Evolutionary conservation across 2,113 vertebrate species (phyloP).

Genomic region (Actenoides lindsayi): DNA sequence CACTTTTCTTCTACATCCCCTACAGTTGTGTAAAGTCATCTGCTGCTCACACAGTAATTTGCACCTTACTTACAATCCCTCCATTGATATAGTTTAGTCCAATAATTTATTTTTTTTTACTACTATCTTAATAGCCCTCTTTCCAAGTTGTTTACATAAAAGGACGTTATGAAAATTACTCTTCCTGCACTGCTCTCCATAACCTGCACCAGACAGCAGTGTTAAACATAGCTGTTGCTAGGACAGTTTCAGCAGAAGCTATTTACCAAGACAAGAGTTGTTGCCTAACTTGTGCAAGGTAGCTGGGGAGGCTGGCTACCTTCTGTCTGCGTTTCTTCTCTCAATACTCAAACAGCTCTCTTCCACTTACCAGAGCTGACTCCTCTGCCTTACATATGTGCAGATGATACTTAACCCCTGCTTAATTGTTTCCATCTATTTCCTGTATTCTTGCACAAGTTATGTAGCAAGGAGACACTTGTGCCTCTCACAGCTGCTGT

Average conservation of each 20-base stretch:
- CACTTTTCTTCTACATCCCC: neutral
- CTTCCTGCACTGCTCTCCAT: neutral
- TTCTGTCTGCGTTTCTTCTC: neutral
- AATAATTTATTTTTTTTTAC: neutral
- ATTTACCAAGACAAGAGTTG: neutral
- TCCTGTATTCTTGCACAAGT: neutral
- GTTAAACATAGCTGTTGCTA: neutral
- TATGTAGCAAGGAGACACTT: neutral
- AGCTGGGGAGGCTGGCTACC: neutral
- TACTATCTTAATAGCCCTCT: neutral
- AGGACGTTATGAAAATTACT: neutral
- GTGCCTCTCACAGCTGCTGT: neutral
- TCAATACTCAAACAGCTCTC: neutral
- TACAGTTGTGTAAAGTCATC: neutral
- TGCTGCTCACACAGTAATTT: neutral
- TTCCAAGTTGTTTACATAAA: neutral
- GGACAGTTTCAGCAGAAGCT: neutral
- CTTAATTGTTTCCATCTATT: neutral
- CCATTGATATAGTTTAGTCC: neutral
- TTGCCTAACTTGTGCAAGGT: neutral
- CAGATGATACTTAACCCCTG: neutral
- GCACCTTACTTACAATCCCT: neutral
- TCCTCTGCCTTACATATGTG: neutral
- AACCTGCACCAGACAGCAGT: neutral
- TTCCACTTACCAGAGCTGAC: neutral